These are phyloP conservation scores for Caenorhabditis briggsae DNA, from an alignment of 1,140 invertebrate species.

Conservation along the genomic window DNA sequence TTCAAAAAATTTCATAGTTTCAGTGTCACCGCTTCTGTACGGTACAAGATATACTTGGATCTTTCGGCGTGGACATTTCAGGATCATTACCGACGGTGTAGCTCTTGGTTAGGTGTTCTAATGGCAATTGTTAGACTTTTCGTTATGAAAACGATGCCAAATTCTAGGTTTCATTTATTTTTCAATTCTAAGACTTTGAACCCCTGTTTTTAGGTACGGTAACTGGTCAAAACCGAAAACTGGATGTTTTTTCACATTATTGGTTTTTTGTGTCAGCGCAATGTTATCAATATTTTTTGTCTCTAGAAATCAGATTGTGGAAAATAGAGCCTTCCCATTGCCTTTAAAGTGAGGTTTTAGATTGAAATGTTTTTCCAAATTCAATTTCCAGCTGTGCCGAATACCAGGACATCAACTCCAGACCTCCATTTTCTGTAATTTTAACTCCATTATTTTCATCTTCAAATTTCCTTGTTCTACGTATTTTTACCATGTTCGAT, in stretches of 20 bases:
- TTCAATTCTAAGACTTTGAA: neutral
- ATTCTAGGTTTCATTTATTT: neutral
- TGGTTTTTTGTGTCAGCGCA: neutral
- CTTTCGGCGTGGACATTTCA: neutral
- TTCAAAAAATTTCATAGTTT: neutral
- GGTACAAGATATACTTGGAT: constrained; percentile 6
- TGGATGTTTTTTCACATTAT: neutral
- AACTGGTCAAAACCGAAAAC: neutral
- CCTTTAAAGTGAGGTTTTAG: neutral
- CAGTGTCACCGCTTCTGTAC: neutral
- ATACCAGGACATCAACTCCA: neutral
- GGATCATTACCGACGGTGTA: constrained; percentile 10
- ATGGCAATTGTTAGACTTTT: neutral
- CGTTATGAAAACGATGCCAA: neutral
- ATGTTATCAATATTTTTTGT: neutral
- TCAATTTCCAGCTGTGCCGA: constrained; percentile 7
- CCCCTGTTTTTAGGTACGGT: neutral
- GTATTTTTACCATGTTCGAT: neutral
- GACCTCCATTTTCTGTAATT: constrained; percentile 6
- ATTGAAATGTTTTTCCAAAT: neutral
- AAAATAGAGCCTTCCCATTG: neutral
- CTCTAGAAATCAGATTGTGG: neutral
- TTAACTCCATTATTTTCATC: neutral
- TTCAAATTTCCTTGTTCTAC: neutral
- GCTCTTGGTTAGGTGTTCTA: constrained; percentile 2